phyloP scores from a whole-genome alignment of 2,113 vertebrate species.

The Martes martes region DNA sequence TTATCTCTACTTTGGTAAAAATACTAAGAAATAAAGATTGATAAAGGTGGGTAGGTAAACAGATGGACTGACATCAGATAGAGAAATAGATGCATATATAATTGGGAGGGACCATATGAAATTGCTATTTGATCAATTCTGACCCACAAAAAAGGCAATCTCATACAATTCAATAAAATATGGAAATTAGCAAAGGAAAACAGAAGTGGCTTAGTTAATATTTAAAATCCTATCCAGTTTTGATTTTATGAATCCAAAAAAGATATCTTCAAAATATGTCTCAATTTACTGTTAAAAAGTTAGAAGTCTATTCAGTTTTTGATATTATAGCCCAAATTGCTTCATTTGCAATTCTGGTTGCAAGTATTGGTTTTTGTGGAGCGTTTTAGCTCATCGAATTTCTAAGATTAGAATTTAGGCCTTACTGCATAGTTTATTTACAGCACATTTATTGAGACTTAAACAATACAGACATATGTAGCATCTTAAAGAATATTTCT shows the following conservation, averaged over 20 bases:
- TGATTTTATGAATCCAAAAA: background rate
- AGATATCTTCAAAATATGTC: background rate
- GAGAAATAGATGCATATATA: background rate
- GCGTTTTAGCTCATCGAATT: background rate
- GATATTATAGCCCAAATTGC: background rate
- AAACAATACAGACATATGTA: background rate
- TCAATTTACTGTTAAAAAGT: background rate
- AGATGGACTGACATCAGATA: background rate
- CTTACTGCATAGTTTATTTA: background rate
- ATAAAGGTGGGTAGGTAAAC: background rate
- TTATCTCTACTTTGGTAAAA: background rate
- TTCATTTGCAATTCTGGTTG: constrained; percentile 14
- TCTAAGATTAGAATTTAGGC: constrained; percentile 27
- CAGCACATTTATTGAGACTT: background rate
- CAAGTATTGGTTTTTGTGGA: background rate
- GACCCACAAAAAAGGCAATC: background rate
- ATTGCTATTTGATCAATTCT: background rate
- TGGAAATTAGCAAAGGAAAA: background rate
- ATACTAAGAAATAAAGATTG: background rate
- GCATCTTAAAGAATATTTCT: background rate
- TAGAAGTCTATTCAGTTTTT: background rate
- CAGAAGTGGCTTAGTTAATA: background rate
- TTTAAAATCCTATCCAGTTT: background rate
- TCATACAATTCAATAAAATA: background rate
- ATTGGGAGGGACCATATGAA: background rate